Evolutionary conservation across 2,797 vertebrate species (phyloP).

Genomic region (Falco berigora): DNA sequence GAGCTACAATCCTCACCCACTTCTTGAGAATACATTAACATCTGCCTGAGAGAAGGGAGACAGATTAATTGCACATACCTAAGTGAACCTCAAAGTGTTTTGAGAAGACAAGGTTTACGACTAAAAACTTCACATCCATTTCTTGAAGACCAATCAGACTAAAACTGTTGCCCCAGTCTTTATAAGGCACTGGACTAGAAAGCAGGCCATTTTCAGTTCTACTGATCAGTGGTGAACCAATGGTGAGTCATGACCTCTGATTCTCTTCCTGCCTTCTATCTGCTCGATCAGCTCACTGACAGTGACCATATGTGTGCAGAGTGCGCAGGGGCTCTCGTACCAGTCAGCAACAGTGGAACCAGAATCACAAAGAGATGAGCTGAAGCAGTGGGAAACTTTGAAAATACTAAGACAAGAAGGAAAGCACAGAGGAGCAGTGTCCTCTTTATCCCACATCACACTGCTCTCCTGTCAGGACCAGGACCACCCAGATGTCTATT

Average conservation of each 20-base stretch:
- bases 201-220: neutral
- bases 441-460: neutral
- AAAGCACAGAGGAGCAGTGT: neutral
- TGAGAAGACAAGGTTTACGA: neutral
- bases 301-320: neutral
- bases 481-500: neutral
- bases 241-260: neutral
- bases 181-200: neutral
- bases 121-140: neutral
- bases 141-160: neutral
- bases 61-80: neutral
- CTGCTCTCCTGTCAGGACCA: neutral
- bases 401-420: neutral
- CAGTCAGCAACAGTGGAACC: neutral
- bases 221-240: neutral
- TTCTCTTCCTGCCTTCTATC: neutral
- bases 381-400: neutral
- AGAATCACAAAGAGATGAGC: neutral
- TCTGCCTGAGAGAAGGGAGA: conserved; percentile 78
- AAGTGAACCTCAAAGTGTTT: neutral
- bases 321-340: neutral
- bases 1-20: conserved; percentile 88
- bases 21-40: conserved; percentile 95
- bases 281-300: neutral
- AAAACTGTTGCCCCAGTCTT: neutral